A percentile compares a stretch with the other conserved stretches of the same genome.
phyloP scores from a whole-genome alignment of 2,797 vertebrate genomes.

The Galaxias olidus region DNA sequence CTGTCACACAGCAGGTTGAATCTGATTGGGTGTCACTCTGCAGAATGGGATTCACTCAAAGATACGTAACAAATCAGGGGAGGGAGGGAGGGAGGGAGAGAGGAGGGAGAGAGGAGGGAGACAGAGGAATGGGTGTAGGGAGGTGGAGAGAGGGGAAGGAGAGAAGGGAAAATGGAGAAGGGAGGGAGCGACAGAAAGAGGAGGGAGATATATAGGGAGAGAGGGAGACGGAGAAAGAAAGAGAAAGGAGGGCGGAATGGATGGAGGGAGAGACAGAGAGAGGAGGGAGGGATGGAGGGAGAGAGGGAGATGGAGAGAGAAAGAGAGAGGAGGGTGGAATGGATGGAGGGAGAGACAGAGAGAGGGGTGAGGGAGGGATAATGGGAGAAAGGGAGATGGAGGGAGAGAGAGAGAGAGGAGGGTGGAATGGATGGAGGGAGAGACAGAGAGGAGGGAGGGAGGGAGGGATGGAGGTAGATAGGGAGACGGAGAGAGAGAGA shows the following conservation, averaged over 20 bases:
- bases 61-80: background rate
- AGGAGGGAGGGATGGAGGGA: background rate
- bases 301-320: constrained; percentile 37
- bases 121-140: constrained; percentile 39
- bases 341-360: constrained; percentile 9
- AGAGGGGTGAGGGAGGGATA: no score
- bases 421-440: no score
- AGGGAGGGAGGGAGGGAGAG: background rate
- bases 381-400: background rate
- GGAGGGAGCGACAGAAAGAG: constrained; percentile 5
- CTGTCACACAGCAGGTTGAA: background rate
- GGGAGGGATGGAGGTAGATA: no score
- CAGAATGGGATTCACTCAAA: no score
- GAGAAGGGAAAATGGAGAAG: constrained; percentile 11
- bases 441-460: no score
- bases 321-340: no score
- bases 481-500: background rate
- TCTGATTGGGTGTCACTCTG: background rate
- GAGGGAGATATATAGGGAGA: constrained; percentile 3
- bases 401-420: background rate
- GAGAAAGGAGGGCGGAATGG: constrained; percentile 28
- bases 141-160: constrained; percentile 33
- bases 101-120: background rate
- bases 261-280: constrained; percentile 32
- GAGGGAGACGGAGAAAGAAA: constrained; percentile 23